Evolutionary conservation across 2,888 invertebrate species (phyloP).

Genomic region (Camponotus fellah): DNA sequence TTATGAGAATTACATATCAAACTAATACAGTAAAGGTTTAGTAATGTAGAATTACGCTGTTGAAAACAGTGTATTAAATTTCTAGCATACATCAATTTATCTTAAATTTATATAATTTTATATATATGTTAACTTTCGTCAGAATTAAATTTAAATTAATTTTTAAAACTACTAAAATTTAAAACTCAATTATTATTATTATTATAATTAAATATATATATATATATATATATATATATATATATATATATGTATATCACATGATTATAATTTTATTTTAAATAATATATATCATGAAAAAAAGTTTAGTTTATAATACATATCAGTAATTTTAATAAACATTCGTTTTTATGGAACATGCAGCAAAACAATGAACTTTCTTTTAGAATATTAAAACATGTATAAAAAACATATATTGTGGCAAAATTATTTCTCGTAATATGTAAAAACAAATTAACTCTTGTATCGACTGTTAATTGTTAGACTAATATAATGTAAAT

Average conservation of each 20-base stretch:
- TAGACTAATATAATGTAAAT: neutral
- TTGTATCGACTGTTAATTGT: neutral
- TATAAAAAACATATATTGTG: neutral
- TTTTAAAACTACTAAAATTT: neutral
- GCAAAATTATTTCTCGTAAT: neutral
- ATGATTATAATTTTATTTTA: too few relatives aligned
- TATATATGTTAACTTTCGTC: neutral
- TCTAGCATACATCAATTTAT: neutral
- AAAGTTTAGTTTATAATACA: neutral
- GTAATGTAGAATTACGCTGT: conserved; percentile 17
- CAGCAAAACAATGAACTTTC: neutral
- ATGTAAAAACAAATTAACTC: neutral
- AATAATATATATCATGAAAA: neutral
- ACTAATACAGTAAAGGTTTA: conserved; percentile 4
- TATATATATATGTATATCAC: neutral
- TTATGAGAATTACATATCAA: conserved; percentile 29
- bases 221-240: neutral
- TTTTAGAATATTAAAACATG: neutral
- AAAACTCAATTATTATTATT: conserved; percentile 1
- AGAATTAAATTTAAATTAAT: conserved; percentile 27
- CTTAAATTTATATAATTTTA: conserved; percentile 14
- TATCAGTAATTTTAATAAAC: neutral
- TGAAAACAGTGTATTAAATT: conserved; percentile 8
- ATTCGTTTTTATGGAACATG: neutral
- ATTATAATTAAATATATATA: conserved; percentile 2